Evolutionary conservation across 2,888 invertebrate species (phyloP), one percentile per base, ranked within the genome.

Genomic region (Chloromyia formosa): DNA sequence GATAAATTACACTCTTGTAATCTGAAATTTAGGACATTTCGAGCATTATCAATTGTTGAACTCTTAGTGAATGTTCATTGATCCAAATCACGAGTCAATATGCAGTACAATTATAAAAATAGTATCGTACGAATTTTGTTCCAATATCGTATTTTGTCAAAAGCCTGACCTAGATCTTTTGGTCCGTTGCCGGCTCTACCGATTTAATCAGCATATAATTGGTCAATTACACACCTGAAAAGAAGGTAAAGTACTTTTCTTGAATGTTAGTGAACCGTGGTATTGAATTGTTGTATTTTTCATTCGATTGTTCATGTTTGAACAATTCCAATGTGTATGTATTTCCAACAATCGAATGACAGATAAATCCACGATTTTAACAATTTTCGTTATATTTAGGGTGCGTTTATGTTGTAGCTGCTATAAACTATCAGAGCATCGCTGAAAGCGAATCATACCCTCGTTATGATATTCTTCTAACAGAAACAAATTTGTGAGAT

Each of bases 171-270:
- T 1, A 56, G 18, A 56, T 56, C 23, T 23, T 61, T 14, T 40
- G 14, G 4, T 49, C 42, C n/a, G 7, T 35, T 35, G 3, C 27
- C 2, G 2, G 27, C 27, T 35, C 27, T 4, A 35, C 27, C 5
- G 22, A 49, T 42, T 64, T 64, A 66, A 49, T 49, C 16, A 27
- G 49, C 22, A 10, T 49, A 45, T 66, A 49, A 66, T 66, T 66
- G 66, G 66, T 22, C 66, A 18, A 42, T 66, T 42, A 14, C 66
- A 66, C 66, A 66, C 66, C 49, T 66, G 49, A 22, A 66, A 35
- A 35, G n/a, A n/a, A n/a, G n/a, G n/a, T n/a, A n/a, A n/a, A 18
- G 35, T 18, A 12, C 42, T 61, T 61, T 27, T 20, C 9, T 61
- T 61, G 23, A n/a, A 61, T 23, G 61, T 23, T 27, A 61, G 14